These are phyloP conservation scores for Nomada ferruginata DNA, from an alignment of 2,888 invertebrate species.

Conservation along the genomic window DNA sequence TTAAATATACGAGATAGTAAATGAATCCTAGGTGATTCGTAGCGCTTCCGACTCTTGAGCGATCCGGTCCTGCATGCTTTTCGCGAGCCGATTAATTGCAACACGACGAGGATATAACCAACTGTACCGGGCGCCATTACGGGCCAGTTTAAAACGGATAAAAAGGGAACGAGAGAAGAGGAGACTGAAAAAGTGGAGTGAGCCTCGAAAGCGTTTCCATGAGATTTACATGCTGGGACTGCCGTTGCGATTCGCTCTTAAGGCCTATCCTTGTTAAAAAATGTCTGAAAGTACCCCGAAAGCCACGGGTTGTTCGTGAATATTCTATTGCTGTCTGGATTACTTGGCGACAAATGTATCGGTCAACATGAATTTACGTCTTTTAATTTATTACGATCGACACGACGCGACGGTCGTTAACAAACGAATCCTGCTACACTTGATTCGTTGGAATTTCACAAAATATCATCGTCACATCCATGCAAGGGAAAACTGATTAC, in stretches of 20 bases:
- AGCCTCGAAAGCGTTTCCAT: slow-evolving; percentile 29
- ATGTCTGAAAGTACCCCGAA: not conserved
- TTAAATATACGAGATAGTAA: not conserved
- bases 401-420: slow-evolving; percentile 39
- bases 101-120: slow-evolving; percentile 45
- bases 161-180: not conserved
- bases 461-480: slow-evolving; percentile 34
- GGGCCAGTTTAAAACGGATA: slow-evolving; percentile 12
- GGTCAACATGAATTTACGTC: slow-evolving; percentile 35
- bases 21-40: not conserved
- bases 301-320: not conserved
- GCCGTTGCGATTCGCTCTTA: slow-evolving; percentile 22
- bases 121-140: slow-evolving; percentile 38
- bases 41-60: not conserved
- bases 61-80: slow-evolving; percentile 4
- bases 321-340: slow-evolving; percentile 35
- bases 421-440: slow-evolving; percentile 10
- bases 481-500: slow-evolving; percentile 46
- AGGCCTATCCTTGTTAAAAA: slow-evolving; percentile 23
- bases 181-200: not conserved
- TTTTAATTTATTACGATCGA: slow-evolving; percentile 29
- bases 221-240: slow-evolving; percentile 46
- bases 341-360: slow-evolving; percentile 33
- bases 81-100: slow-evolving; percentile 38
- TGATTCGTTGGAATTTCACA: slow-evolving; percentile 41